Conservation (phyloP, 2,888 invertebrate species). For the Coenonympha glycerion region DNA sequence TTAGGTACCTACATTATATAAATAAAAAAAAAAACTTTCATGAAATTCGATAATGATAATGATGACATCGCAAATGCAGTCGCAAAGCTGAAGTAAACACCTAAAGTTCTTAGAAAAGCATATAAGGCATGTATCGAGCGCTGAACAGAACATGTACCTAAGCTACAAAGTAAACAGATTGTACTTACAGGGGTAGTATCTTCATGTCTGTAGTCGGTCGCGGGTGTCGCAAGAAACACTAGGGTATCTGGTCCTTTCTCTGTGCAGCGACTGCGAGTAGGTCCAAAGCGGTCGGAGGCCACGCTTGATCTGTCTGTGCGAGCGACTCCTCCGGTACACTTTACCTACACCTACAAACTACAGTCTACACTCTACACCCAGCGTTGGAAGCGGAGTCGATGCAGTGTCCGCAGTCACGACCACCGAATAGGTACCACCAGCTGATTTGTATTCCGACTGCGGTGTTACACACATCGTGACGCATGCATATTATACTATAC, state of each 20-base stretch:
- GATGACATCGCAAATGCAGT: constrained; percentile 55
- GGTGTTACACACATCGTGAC: constrained; percentile 37
- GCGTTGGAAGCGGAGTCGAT: no score
- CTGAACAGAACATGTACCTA: no score
- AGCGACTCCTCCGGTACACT: constrained; percentile 45
- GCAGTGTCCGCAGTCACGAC: constrained; percentile 36
- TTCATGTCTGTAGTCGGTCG: constrained; percentile 49
- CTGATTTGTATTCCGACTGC: constrained; percentile 53
- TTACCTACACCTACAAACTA: no score
- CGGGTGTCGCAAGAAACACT: constrained; percentile 46
- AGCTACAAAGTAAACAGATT: constrained; percentile 11
- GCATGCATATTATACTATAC: constrained; percentile 43
- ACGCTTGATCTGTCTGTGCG: constrained; percentile 59
- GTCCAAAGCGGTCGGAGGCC: constrained; percentile 63
- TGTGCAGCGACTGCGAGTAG: constrained; percentile 51
- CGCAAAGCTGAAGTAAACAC: constrained; percentile 56
- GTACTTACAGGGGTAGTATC: constrained; percentile 63
- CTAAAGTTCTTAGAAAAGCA: no score
- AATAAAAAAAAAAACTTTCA: no score
- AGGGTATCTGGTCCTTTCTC: constrained; percentile 57
- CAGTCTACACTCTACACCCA: no score
- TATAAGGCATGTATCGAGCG: no score
- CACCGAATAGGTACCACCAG: constrained; percentile 41
- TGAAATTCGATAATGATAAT: no score
- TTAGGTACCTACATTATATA: no score